These are phyloP conservation scores for Brachionus koreanus DNA, from an alignment of 1,140 invertebrate genomes.

Conservation along the genomic window DNA sequence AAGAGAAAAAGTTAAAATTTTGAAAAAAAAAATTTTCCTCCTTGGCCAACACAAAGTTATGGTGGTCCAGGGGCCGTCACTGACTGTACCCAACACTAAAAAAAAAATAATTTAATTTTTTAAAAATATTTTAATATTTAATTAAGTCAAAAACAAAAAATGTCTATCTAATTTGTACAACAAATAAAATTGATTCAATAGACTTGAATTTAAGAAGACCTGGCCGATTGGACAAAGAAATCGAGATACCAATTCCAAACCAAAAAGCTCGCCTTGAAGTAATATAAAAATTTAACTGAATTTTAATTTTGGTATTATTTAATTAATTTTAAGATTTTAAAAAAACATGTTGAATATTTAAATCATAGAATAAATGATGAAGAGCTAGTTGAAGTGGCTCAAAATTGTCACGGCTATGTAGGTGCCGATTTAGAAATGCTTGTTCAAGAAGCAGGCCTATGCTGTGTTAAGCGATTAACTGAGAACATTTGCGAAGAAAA, in stretches of 20 bases:
- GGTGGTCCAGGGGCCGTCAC: too few species aligned
- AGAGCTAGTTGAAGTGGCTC: conserved; percentile 66
- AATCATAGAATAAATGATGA: conserved; percentile 61
- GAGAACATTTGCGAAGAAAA: conserved; percentile 43
- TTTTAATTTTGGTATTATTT: background rate
- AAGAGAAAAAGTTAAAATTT: too few species aligned
- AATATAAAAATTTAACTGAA: conserved; percentile 51
- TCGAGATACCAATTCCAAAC: conserved; percentile 82
- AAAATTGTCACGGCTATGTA: conserved; percentile 77
- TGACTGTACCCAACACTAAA: too few species aligned
- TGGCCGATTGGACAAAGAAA: conserved; percentile 87
- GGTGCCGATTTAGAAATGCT: conserved; percentile 76
- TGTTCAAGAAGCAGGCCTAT: conserved; percentile 62
- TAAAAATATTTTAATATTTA: conserved; percentile 61
- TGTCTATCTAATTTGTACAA: conserved; percentile 82
- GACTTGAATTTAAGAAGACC: conserved; percentile 86
- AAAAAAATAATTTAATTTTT: conserved; percentile 60
- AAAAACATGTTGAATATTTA: conserved; percentile 48
- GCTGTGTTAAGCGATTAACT: conserved; percentile 51
- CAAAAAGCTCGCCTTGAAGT: conserved; percentile 55
- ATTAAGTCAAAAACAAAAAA: background rate
- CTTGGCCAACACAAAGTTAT: too few species aligned
- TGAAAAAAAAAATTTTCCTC: too few species aligned
- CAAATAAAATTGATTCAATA: conserved; percentile 83
- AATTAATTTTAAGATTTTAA: conserved; percentile 50